phyloP scores from a whole-genome alignment of 2,797 vertebrate genomes.

The Pelodytes ibericus region DNA sequence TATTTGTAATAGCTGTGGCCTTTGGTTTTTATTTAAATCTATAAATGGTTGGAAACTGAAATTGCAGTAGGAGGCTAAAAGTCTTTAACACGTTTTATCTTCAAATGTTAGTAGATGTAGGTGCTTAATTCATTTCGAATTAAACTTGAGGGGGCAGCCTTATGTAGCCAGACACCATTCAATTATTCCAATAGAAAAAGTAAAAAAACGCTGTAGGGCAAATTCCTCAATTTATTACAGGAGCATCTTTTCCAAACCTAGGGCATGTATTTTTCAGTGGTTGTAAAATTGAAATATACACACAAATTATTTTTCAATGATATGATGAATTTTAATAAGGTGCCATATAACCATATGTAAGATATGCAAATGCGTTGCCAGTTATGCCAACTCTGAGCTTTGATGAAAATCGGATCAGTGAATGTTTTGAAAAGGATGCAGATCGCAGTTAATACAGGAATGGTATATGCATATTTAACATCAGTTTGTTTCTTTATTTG shows the following conservation, averaged over 20 bases:
- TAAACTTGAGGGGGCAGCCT: constrained; percentile 32
- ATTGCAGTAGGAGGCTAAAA: not conserved
- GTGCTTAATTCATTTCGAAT: constrained; percentile 39
- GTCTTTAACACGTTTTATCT: constrained; percentile 21
- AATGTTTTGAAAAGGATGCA: constrained; percentile 26
- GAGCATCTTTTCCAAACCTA: constrained; percentile 43
- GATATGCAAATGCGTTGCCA: constrained; percentile 50
- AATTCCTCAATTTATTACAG: constrained; percentile 38
- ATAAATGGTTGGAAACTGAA: constrained; percentile 7
- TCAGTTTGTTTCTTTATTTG: constrained; percentile 37
- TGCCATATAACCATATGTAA: constrained; percentile 44
- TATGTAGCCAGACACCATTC: constrained; percentile 38
- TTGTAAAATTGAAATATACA: constrained; percentile 50
- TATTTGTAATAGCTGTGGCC: not conserved
- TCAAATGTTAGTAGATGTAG: constrained; percentile 21
- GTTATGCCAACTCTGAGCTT: constrained; percentile 45
- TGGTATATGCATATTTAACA: constrained; percentile 49
- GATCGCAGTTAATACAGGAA: constrained; percentile 30
- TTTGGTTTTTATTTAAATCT: constrained; percentile 8
- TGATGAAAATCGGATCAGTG: constrained; percentile 35
- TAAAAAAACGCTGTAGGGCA: constrained; percentile 32
- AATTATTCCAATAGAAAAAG: constrained; percentile 39
- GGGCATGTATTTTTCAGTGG: constrained; percentile 49
- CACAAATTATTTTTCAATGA: constrained; percentile 49
- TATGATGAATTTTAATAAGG: constrained; percentile 53